Evolutionary conservation across 2,888 invertebrate species (phyloP).

Genomic region (Perithous albicinctus): DNA sequence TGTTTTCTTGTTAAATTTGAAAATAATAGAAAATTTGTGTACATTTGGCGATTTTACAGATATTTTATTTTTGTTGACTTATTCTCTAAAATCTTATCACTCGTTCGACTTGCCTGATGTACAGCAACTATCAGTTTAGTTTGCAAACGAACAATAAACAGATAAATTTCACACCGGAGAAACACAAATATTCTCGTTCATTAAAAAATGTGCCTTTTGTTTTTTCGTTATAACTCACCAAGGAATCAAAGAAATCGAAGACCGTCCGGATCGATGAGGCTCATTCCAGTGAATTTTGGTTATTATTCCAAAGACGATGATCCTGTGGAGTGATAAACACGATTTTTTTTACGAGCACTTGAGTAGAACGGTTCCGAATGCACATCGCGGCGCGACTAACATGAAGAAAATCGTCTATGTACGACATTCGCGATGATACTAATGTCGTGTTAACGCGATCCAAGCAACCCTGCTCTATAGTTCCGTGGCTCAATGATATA

Average conservation of each 20-base stretch:
- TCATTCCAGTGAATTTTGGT: slow-evolving; percentile 3
- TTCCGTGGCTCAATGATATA: background rate
- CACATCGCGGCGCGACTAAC: slow-evolving; percentile 59
- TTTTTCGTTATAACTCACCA: slow-evolving; percentile 43
- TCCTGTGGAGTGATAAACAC: background rate
- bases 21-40: no score
- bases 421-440: slow-evolving; percentile 30
- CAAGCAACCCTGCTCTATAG: slow-evolving; percentile 8
- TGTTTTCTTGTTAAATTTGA: no score
- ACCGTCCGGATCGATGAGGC: slow-evolving; percentile 19
- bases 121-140: no score
- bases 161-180: no score
- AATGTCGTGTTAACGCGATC: background rate
- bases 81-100: no score
- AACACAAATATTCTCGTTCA: background rate
- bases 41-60: no score
- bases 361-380: slow-evolving; percentile 38
- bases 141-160: no score
- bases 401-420: slow-evolving; percentile 50
- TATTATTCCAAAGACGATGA: background rate
- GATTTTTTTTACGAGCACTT: background rate
- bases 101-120: no score
- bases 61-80: no score
- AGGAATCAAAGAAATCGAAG: slow-evolving; percentile 37
- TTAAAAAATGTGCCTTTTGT: background rate